Conservation (phyloP, 2,113 vertebrate species). For the Nothocercus nigrocapillus region DNA sequence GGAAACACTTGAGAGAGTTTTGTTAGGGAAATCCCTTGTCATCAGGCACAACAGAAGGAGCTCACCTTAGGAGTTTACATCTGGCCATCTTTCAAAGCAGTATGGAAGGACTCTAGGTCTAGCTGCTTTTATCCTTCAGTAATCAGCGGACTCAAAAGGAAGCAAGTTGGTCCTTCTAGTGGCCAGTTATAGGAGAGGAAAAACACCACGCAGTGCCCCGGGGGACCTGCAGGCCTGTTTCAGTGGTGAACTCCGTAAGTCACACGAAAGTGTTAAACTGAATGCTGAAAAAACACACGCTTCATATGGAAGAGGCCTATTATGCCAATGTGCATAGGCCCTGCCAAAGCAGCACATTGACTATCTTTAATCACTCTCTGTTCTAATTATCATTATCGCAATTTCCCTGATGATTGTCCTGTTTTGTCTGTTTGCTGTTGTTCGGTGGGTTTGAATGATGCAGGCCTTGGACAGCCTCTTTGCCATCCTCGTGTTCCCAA, state of each 20-base stretch:
- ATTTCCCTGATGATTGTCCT: slow-evolving; percentile 47
- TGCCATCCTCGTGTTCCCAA: neutral
- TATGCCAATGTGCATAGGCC: slow-evolving; percentile 39
- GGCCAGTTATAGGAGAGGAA: neutral
- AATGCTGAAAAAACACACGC: neutral
- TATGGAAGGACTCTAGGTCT: accelerated
- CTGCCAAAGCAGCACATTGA: slow-evolving; percentile 52
- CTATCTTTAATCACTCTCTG: slow-evolving; percentile 35
- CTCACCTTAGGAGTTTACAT: neutral
- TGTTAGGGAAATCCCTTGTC: neutral
- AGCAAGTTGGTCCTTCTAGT: neutral
- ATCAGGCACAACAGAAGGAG: neutral
- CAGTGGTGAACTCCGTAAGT: neutral
- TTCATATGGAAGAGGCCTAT: slow-evolving; percentile 39
- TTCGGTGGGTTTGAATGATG: slow-evolving; percentile 46
- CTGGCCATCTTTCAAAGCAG: neutral
- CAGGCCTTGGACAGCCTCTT: slow-evolving; percentile 41
- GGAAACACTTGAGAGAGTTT: neutral
- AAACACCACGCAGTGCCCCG: accelerated
- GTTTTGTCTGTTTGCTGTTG: neutral
- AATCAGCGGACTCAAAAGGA: neutral
- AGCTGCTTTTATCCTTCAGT: neutral
- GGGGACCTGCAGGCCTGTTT: neutral
- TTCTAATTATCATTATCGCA: slow-evolving; percentile 71
- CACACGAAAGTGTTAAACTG: slow-evolving; percentile 16